These are phyloP conservation scores for Agelaius phoeniceus DNA, from an alignment of 2,113 vertebrate genomes.

Conservation along the genomic window DNA sequence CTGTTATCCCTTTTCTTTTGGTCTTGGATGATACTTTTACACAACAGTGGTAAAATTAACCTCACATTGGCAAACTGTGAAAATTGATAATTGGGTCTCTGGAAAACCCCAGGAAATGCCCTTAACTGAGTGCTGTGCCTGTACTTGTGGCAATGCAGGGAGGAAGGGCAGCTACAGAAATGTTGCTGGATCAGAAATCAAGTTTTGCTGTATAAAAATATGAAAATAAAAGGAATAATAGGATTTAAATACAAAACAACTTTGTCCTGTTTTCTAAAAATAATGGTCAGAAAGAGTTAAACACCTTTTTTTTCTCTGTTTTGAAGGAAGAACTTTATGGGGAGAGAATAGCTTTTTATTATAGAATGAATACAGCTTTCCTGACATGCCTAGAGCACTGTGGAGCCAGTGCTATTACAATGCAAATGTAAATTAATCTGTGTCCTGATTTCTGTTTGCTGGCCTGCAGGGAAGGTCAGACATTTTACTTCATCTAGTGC, in stretches of 20 bases:
- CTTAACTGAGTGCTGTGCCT: not conserved
- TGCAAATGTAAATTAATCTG: not conserved
- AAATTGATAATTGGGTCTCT: not conserved
- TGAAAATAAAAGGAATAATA: not conserved
- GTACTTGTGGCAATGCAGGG: not conserved
- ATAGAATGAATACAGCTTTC: not conserved
- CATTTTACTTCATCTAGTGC: not conserved
- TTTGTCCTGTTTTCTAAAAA: not conserved
- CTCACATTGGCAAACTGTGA: not conserved
- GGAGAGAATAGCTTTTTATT: not conserved
- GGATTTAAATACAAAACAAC: not conserved
- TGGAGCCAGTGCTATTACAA: not conserved
- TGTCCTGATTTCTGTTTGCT: not conserved
- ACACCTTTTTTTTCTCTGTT: not conserved
- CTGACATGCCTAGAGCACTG: not conserved
- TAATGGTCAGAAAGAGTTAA: not conserved
- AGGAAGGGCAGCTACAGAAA: not conserved
- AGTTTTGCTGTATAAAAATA: not conserved
- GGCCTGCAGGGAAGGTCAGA: not conserved
- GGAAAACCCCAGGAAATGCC: not conserved
- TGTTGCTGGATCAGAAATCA: not conserved
- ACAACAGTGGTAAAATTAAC: not conserved
- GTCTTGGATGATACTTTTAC: not conserved
- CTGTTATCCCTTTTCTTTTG: not conserved
- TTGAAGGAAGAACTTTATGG: not conserved